Evolutionary conservation across 2,113 vertebrate species (phyloP), one percentile per base, ranked within the genome.

Genomic region (Callipepla californica): DNA sequence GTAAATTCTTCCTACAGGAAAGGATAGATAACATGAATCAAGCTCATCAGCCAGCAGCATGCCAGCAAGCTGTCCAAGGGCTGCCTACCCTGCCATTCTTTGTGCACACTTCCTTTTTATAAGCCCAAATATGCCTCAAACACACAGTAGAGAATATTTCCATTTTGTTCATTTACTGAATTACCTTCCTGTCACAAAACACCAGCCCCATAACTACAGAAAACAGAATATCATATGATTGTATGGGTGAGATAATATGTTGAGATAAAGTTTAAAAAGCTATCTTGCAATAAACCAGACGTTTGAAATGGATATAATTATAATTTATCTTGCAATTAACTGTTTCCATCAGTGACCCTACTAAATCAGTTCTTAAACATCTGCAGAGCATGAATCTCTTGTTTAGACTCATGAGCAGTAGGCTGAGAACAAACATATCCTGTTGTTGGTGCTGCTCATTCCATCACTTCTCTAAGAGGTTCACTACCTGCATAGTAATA

Each of bases 101-200:
- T 5, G 30, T 2, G 38, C 38, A 84, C 48, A 28, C 17, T 3
- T 3, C 28, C 14, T 68, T 63, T 47, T 72, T 23, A 36, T 25
- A 2, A 47, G 28, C 34, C 53, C 59, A 51, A 13, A 28, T 1
- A 38, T 13, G 21, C 21, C 17, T 34, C n/a, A 36, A 73, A 22
- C 38, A 20, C 30, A 3, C 0, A 0, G n/a, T 16, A 10, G 14
- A 66, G 7, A 59, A 5, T 11, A 48, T 9, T 82, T 61, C 25
- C 38, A 13, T 13, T 68, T 4, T 15, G 26, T 23, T 44, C 21
- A 18, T 28, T 20, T 6, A 18, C 38, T 28, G 36, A 92, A 68
- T 51, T 36, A 57, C 34, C 45, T 28, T 17, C 9, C 28, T 44
- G 53, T 2, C 30, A 30, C 5, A 13, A 25, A 86, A 19, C 21